Percentiles rank a stretch among this genome's conserved stretches.
Conservation (phyloP, 2,797 vertebrate genomes). For the Micropoecilia bifurca region DNA sequence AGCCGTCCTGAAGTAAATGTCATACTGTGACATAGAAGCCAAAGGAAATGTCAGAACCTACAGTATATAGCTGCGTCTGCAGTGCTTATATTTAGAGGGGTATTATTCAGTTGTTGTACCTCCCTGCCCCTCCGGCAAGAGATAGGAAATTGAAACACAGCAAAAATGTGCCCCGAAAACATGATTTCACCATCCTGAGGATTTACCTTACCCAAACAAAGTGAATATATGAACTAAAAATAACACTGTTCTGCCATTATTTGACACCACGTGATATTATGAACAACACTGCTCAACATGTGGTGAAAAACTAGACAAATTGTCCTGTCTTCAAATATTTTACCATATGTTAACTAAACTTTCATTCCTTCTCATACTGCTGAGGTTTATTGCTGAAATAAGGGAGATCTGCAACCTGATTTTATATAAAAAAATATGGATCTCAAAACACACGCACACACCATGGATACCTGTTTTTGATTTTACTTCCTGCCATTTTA, state of each 20-base stretch:
- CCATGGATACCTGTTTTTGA: not conserved
- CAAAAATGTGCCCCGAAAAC: not conserved
- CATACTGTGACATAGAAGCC: conserved; percentile 58
- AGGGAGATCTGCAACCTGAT: not conserved
- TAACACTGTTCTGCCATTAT: not conserved
- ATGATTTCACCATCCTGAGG: conserved; percentile 17
- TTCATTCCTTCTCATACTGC: not conserved
- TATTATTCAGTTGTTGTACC: conserved; percentile 41
- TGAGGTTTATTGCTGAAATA: not conserved
- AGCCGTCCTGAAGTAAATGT: conserved; percentile 62
- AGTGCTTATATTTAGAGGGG: conserved; percentile 47
- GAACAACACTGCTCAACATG: conserved; percentile 7
- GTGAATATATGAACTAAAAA: conserved; percentile 2
- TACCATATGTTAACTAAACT: not conserved
- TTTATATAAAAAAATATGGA: not conserved
- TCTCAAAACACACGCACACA: not conserved
- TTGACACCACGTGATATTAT: not conserved
- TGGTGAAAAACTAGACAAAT: conserved; percentile 5
- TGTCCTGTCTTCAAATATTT: not conserved
- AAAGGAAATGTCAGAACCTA: conserved; percentile 63
- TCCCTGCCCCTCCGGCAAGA: conserved; percentile 9
- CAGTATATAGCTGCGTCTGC: conserved; percentile 49
- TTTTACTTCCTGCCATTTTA: conserved; percentile 6
- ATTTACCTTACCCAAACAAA: not conserved
- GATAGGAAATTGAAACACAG: not conserved